A percentile compares a stretch with the other conserved stretches of the same genome.
phyloP scores from a whole-genome alignment of 1,140 invertebrate genomes.

The Potamilus streckersoni region DNA sequence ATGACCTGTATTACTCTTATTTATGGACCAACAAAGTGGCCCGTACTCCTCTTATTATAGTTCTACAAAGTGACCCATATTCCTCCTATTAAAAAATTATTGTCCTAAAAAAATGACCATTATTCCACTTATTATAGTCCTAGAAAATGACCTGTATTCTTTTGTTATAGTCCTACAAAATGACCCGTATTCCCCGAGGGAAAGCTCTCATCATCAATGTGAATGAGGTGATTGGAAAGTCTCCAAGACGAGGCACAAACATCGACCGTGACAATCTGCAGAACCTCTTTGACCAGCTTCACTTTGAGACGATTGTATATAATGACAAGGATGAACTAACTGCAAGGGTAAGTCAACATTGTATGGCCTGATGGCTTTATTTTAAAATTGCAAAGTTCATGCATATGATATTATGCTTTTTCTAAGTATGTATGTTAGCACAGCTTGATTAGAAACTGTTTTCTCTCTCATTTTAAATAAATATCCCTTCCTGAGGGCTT shows the following conservation, averaged over 20 bases:
- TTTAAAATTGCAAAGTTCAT: too few relatives aligned
- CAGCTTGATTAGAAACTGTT: too few relatives aligned
- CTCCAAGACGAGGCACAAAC: constrained; percentile 52
- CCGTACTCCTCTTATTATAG: background rate
- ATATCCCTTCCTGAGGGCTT: too few relatives aligned
- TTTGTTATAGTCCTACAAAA: constrained; percentile 52
- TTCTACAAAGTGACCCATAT: background rate
- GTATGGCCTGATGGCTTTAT: too few relatives aligned
- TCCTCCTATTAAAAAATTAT: background rate
- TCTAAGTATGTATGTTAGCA: too few relatives aligned
- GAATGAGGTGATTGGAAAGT: constrained; percentile 54
- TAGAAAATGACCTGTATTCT: background rate
- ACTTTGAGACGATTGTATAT: constrained; percentile 53
- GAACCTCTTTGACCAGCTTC: constrained; percentile 56
- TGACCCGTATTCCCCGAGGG: constrained; percentile 54
- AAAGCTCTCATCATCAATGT: constrained; percentile 61
- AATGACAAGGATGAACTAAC: constrained; percentile 56
- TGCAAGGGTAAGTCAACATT: constrained; percentile 43
- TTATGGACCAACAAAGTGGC: background rate
- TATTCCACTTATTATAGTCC: background rate
- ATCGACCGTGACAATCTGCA: constrained; percentile 60
- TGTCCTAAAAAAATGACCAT: background rate
- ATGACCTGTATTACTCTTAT: background rate
- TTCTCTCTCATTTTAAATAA: too few relatives aligned
- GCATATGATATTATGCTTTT: too few relatives aligned